Percentiles rank a stretch among this genome's conserved stretches.
These are phyloP conservation scores for Alouatta palliata DNA, from an alignment of 2,113 vertebrate genomes.

Conservation along the genomic window DNA sequence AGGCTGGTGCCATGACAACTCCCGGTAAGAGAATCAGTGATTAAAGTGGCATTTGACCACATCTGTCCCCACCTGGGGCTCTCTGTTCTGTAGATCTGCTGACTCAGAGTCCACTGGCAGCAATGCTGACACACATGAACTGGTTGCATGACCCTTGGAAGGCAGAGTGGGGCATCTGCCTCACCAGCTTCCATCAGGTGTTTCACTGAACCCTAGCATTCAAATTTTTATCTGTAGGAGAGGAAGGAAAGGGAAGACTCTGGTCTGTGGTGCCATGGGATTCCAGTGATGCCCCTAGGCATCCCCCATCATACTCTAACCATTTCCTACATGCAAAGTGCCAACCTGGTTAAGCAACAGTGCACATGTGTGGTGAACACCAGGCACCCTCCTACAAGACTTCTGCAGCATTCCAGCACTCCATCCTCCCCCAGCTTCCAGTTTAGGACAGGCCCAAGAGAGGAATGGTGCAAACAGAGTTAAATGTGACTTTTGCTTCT, in stretches of 20 bases:
- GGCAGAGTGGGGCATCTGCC: background rate
- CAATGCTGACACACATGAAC: accelerated
- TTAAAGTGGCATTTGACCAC: background rate
- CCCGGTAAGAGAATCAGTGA: background rate
- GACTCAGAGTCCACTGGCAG: background rate
- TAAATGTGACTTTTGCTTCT: background rate
- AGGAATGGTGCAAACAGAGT: background rate
- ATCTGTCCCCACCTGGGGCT: background rate
- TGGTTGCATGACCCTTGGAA: background rate
- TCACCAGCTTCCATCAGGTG: background rate
- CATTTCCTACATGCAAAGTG: background rate
- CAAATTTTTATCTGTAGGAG: background rate
- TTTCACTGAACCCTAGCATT: background rate
- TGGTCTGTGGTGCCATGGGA: accelerated
- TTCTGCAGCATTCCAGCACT: background rate
- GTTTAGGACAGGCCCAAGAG: background rate
- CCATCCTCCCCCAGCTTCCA: background rate
- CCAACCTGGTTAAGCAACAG: background rate
- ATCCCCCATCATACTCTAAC: background rate
- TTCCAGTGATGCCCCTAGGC: background rate
- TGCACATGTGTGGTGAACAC: background rate
- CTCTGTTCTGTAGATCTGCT: background rate
- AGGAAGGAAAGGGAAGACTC: background rate
- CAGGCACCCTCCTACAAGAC: background rate
- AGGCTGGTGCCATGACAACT: background rate